Base-by-base conservation (phyloP, 2,113 vertebrate genomes). In the Conger conger region DNA sequence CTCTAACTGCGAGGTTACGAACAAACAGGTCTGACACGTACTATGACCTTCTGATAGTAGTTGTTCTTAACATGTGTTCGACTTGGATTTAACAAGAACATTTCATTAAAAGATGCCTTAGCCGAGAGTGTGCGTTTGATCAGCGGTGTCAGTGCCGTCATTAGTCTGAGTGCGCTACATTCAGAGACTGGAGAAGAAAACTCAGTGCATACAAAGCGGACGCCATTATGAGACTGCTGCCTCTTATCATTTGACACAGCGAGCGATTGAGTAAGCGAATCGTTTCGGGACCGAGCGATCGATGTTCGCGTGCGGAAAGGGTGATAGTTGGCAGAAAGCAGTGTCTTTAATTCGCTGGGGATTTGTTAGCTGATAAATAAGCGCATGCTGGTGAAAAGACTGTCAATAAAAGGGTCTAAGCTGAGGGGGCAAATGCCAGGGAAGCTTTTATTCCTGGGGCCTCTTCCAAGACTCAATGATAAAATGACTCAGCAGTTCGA, bases 291-390 rank as follows among this genome's bases (percentile, higher is more conserved):
- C 15, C n/a, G 42, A 45, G 73, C n/a, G 42, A 76, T 83, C 82
- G 40, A 83, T 53, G 40, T 33, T 50, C 30, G 50, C 42, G n/a
- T n/a, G n/a, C 38, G 33, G 73, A 83, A 30, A 63, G 30, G 73
- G 40, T 18, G 16, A 13, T 0, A 6, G 60, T 42, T 76, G n/a
- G 60, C 60, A 42, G 15, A 83, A 83, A 83, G 37, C 82, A 73
- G 60, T 35, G 27, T 2, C n/a, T 54, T 54, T 81, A 45, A n/a
- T 35, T 81, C 80, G 27, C 50, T 15, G 37, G 79, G 27, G 82
- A 76, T 76, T 83, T 42, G 73, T 76, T 18, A 76, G 38, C 82
- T 11, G 82, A 33, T 76, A 83, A 33, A 35, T 83, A 83, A 78
- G 50, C 9, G 42, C 6, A 17, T 9, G 20, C 60, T 9, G 60